Percentiles rank a stretch among this genome's conserved stretches.
Conservation (phyloP, 2,797 vertebrate genomes). For the Thamnophis elegans region DNA sequence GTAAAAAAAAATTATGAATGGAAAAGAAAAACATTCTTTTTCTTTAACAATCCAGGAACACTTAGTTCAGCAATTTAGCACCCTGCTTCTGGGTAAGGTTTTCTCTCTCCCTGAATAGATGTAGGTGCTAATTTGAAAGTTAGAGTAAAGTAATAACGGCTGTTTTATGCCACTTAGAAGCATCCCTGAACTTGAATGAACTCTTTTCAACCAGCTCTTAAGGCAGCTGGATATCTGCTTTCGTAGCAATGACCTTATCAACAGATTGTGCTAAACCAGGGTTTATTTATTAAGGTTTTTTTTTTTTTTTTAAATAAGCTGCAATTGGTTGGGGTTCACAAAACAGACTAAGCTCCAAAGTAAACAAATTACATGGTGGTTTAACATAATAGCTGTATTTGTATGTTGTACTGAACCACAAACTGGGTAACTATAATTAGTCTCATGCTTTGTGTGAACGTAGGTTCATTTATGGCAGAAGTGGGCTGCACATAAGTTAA, state of each 20-base stretch:
- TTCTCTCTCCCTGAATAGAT: conserved; percentile 6
- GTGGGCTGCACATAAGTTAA: too few relatives aligned
- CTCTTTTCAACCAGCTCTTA: neutral
- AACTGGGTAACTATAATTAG: neutral
- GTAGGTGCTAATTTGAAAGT: conserved; percentile 25
- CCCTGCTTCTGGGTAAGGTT: conserved; percentile 1
- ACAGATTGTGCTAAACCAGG: neutral
- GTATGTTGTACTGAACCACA: neutral
- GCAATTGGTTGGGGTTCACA: neutral
- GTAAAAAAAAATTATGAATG: conserved; percentile 17
- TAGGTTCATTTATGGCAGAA: neutral
- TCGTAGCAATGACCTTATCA: neutral
- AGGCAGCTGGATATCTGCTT: neutral
- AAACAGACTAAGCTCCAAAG: neutral
- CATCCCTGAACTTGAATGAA: neutral
- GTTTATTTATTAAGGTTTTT: neutral
- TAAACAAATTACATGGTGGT: neutral
- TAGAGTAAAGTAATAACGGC: neutral
- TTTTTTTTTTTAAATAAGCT: neutral
- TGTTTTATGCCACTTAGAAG: neutral
- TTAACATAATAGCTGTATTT: neutral
- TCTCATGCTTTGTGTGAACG: neutral
- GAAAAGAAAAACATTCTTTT: neutral
- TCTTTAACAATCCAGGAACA: conserved; percentile 4
- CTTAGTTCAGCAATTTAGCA: conserved; percentile 1